phyloP scores from a whole-genome alignment of 2,797 vertebrate species.

The Notamacropus eugenii region DNA sequence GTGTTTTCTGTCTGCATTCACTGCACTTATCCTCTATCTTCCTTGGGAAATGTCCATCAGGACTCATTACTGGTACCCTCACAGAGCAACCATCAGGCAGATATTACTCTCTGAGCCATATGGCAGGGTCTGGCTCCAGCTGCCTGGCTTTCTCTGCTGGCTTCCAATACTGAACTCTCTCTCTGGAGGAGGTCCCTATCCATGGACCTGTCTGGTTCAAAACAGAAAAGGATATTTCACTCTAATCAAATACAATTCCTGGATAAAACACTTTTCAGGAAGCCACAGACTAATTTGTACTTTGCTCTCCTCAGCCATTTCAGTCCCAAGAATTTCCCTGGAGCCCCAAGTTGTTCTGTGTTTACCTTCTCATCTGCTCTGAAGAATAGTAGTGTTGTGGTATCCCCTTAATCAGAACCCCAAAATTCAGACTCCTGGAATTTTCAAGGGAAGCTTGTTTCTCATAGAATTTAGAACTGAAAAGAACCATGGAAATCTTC shows the following conservation, averaged over 20 bases:
- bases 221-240: not conserved
- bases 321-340: not conserved
- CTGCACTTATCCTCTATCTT: not conserved
- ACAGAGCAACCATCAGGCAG: not conserved
- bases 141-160: not conserved
- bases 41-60: not conserved
- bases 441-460: not conserved
- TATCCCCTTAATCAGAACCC: not conserved
- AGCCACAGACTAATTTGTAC: not conserved
- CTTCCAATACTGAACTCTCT: not conserved
- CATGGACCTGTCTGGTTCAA: no score
- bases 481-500: not conserved
- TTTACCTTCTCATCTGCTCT: not conserved
- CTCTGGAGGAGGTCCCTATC: not conserved
- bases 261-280: not conserved
- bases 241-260: no score
- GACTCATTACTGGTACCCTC: not conserved
- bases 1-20: constrained; percentile 47
- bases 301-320: not conserved
- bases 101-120: not conserved
- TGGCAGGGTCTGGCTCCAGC: not conserved
- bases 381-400: not conserved
- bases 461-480: not conserved
- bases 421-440: not conserved
- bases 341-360: not conserved